phyloP scores from a whole-genome alignment of 2,888 invertebrate genomes.

The Adelognathus sp. region DNA sequence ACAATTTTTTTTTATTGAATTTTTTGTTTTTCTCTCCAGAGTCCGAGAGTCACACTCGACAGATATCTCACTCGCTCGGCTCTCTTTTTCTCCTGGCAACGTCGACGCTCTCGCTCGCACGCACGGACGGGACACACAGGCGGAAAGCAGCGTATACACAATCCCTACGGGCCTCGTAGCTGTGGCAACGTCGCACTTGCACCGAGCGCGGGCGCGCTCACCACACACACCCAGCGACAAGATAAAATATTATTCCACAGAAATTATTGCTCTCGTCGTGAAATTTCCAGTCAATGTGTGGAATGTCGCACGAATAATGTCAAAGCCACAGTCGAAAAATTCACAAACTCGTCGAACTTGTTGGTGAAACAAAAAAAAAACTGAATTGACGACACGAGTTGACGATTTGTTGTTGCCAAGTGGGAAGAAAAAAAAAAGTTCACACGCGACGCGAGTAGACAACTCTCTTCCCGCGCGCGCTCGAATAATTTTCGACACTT shows the following conservation, averaged over 20 bases:
- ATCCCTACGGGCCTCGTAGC: conserved; percentile 23
- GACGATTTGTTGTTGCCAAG: conserved; percentile 26
- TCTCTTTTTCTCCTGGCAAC: conserved; percentile 56
- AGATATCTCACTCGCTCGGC: conserved; percentile 5
- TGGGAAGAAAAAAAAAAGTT: too few relatives aligned
- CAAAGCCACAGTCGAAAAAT: too few relatives aligned
- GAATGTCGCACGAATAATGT: too few relatives aligned
- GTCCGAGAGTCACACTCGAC: neutral
- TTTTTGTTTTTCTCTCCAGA: too few relatives aligned
- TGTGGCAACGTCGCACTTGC: conserved; percentile 64
- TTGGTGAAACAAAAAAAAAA: too few relatives aligned
- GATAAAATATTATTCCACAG: conserved; percentile 25
- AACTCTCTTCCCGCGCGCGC: neutral
- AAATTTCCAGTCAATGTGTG: too few relatives aligned
- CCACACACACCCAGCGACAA: conserved; percentile 35
- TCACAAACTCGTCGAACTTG: too few relatives aligned
- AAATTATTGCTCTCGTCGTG: too few relatives aligned
- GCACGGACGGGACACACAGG: conserved; percentile 29
- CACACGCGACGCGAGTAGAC: conserved; percentile 2
- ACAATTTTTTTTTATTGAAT: too few relatives aligned
- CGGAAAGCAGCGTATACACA: too few relatives aligned
- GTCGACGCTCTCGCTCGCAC: conserved; percentile 23
- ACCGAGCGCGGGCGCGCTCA: conserved; percentile 57
- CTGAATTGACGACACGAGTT: too few relatives aligned
- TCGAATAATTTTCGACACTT: neutral